Percentiles rank a stretch among this genome's conserved stretches.
These are phyloP conservation scores for Drosophila funebris DNA, from an alignment of 1,140 invertebrate genomes.

Conservation along the genomic window DNA sequence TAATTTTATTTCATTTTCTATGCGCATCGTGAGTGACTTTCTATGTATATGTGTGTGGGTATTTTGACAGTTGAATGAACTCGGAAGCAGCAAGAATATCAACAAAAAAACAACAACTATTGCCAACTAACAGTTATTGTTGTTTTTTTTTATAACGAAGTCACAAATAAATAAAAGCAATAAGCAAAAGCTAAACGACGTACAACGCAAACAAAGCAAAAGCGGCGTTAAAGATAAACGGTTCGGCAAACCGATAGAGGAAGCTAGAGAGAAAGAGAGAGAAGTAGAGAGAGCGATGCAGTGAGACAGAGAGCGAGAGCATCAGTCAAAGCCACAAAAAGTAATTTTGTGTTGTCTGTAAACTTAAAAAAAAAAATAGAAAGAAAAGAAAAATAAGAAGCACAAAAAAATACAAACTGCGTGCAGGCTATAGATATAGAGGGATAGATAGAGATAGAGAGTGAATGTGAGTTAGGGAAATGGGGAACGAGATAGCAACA, in stretches of 20 bases:
- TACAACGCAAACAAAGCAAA: slow-evolving; percentile 20
- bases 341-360: slow-evolving; percentile 56
- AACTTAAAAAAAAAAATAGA: slow-evolving; percentile 40
- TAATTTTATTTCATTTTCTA: slow-evolving; percentile 51
- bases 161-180: slow-evolving; percentile 44
- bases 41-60: slow-evolving; percentile 14
- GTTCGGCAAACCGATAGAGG: slow-evolving; percentile 1
- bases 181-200: slow-evolving; percentile 20
- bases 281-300: background rate
- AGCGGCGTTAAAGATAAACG: slow-evolving; percentile 46
- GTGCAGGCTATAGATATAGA: slow-evolving; percentile 9
- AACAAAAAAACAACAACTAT: slow-evolving; percentile 7
- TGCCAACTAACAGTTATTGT: slow-evolving; percentile 5
- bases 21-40: slow-evolving; percentile 37
- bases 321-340: slow-evolving; percentile 58
- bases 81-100: slow-evolving; percentile 20
- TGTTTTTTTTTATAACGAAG: background rate
- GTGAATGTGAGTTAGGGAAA: background rate
- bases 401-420: slow-evolving; percentile 34
- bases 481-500: background rate
- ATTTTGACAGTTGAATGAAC: slow-evolving; percentile 74
- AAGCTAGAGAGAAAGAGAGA: slow-evolving; percentile 22
- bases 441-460: background rate
- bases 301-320: slow-evolving; percentile 14
- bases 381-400: slow-evolving; percentile 16